Evolutionary conservation across 2,888 invertebrate genomes (phyloP).

Genomic region (Tortrix viridana): DNA sequence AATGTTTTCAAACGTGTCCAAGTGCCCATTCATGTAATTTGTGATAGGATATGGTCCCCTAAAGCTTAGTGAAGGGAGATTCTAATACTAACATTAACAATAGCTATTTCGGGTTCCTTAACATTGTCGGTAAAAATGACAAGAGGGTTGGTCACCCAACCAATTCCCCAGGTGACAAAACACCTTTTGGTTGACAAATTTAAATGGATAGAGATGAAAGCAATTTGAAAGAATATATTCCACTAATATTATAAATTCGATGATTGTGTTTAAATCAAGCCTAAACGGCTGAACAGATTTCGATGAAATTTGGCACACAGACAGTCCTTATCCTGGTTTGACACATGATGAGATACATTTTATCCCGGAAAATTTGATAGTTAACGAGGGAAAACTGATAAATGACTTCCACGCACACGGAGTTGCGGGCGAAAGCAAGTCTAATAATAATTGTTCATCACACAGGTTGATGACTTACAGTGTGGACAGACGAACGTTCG

Average conservation of each 20-base stretch:
- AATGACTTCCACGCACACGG: no score
- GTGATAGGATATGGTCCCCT: constrained; percentile 6
- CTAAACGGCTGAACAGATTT: no score
- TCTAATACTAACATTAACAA: constrained; percentile 27
- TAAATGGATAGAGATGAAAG: no score
- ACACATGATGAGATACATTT: no score
- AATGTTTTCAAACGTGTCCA: constrained; percentile 24
- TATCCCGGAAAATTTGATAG: no score
- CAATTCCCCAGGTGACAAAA: constrained; percentile 5
- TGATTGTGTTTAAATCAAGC: no score
- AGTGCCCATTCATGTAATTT: constrained; percentile 12
- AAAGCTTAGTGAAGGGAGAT: constrained; percentile 7
- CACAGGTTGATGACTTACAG: background rate
- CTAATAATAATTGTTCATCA: background rate
- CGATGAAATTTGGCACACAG: no score
- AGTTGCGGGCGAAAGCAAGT: background rate
- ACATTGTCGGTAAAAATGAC: constrained; percentile 12
- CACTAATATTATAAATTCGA: no score
- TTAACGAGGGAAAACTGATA: background rate
- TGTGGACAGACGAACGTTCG: background rate
- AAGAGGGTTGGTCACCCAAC: constrained; percentile 8
- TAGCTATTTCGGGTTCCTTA: constrained; percentile 1
- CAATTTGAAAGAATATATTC: no score
- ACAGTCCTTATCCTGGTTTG: no score
- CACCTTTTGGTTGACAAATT: background rate